Base-by-base conservation (phyloP, 2,113 vertebrate genomes). In the Athene cunicularia region DNA sequence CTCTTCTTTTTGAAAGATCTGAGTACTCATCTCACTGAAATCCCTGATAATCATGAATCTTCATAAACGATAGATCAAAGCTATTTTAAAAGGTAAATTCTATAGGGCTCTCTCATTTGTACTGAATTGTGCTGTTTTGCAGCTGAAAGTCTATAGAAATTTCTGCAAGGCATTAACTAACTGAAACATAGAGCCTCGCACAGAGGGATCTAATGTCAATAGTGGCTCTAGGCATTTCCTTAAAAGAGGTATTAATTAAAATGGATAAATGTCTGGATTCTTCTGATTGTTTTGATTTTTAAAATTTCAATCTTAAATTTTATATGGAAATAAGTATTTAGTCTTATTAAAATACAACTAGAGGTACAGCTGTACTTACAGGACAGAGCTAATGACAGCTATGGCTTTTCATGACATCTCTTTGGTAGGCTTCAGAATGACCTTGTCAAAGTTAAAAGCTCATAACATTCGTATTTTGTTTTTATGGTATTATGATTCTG, bases 361-460 rank as follows among this genome's bases (percentile, higher is more conserved):
- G 92, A 98, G 94, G 80, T 97, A 52, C 87, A 91, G 45, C 86
- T 80, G 68, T 96, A 88, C 75, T 97, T 93, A 95, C 5, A 96
- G 93, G 96, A 97, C 92, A 90, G 2, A 12, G 76, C 87, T 98
- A 96, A 98, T 97, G 86, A 97, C 1, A 47, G 95, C 83, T 86
- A 35, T 60, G 87, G 96, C 94, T 98, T 97, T 98, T 95, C 86
- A 75, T 96, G 96, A 96, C 98, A 97, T 97, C 96, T 93, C 94
- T 95, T 89, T 94, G 93, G 92, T 97, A 89, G 3, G 59, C 88
- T 98, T 97, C 95, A 94, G 96, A 94, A 92, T 98, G 98, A 98
- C 98, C 98, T 98, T 98, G 98, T 98, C 98, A 98, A 97, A 98
- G 97, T 97, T 98, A 98, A 98, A 98, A 98, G 98, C 98, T 98